phyloP scores from a whole-genome alignment of 1,140 invertebrate genomes.

The Brachionus calyciflorus region DNA sequence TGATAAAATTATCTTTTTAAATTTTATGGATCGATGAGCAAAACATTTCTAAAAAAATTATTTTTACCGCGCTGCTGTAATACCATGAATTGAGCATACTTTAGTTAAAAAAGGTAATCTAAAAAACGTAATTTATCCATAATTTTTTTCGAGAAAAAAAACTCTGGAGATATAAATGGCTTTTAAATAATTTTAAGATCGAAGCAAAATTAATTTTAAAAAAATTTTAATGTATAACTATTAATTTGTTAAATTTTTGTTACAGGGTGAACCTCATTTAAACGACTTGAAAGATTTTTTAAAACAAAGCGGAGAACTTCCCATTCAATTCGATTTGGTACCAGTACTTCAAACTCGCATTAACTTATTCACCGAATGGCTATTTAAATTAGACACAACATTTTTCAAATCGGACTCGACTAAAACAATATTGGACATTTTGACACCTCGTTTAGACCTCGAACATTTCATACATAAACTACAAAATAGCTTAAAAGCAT shows the following conservation, averaged over 20 bases:
- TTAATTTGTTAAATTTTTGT: neutral
- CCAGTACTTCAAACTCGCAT: slow-evolving; percentile 2
- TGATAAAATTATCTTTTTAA: too few species aligned
- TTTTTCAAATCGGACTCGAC: neutral
- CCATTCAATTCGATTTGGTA: neutral
- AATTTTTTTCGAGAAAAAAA: too few species aligned
- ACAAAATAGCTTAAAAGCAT: slow-evolving; percentile 8
- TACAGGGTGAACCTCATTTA: neutral
- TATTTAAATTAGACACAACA: slow-evolving; percentile 7
- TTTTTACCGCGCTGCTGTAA: too few species aligned
- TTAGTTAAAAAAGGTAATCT: too few species aligned
- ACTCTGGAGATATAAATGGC: too few species aligned
- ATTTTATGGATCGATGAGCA: too few species aligned
- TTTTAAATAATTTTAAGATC: too few species aligned
- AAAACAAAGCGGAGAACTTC: slow-evolving; percentile 8
- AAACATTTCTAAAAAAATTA: too few species aligned
- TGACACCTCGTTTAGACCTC: slow-evolving; percentile 10
- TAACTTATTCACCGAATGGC: neutral
- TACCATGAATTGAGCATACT: too few species aligned
- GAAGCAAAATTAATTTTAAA: too few species aligned
- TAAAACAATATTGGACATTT: neutral
- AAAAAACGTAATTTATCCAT: too few species aligned
- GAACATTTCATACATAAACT: slow-evolving; percentile 15
- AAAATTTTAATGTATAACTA: too few species aligned
- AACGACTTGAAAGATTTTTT: neutral